Evolutionary conservation across 2,113 vertebrate genomes (phyloP).

Genomic region (Planiliza haematocheilus): DNA sequence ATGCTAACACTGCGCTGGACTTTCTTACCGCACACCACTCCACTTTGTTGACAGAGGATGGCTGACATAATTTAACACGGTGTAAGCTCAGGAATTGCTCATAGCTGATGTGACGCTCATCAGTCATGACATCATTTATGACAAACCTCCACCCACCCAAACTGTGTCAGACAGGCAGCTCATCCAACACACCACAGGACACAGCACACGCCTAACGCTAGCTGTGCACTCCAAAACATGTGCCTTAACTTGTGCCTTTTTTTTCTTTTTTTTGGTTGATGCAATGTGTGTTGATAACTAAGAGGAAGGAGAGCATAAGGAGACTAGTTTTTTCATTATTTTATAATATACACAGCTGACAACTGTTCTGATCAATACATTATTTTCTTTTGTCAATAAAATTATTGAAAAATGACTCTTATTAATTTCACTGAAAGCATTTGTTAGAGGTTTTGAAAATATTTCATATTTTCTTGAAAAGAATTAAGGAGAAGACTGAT

Average conservation of each 20-base stretch:
- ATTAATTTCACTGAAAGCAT: too few relatives aligned
- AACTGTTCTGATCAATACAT: not conserved
- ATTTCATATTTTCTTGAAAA: too few relatives aligned
- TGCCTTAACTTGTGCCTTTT: too few relatives aligned
- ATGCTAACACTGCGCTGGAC: too few relatives aligned
- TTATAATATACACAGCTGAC: not conserved
- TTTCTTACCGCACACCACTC: not conserved
- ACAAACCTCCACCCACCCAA: not conserved
- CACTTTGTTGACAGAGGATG: not conserved
- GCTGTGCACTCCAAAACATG: not conserved
- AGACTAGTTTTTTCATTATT: too few relatives aligned
- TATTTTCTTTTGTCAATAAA: too few relatives aligned
- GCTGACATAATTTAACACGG: not conserved
- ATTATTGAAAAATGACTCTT: too few relatives aligned
- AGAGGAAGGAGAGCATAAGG: too few relatives aligned
- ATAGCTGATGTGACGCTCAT: not conserved
- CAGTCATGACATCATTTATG: constrained; percentile 8
- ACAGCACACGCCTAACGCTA: not conserved
- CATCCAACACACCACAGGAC: not conserved
- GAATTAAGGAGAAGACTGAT: too few relatives aligned
- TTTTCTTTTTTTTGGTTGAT: too few relatives aligned
- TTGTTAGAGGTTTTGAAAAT: too few relatives aligned
- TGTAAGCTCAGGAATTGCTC: not conserved
- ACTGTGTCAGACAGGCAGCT: not conserved
- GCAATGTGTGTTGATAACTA: too few relatives aligned